Base-by-base conservation (phyloP, 1,140 invertebrate genomes). In the Bicyclus anynana region DNA sequence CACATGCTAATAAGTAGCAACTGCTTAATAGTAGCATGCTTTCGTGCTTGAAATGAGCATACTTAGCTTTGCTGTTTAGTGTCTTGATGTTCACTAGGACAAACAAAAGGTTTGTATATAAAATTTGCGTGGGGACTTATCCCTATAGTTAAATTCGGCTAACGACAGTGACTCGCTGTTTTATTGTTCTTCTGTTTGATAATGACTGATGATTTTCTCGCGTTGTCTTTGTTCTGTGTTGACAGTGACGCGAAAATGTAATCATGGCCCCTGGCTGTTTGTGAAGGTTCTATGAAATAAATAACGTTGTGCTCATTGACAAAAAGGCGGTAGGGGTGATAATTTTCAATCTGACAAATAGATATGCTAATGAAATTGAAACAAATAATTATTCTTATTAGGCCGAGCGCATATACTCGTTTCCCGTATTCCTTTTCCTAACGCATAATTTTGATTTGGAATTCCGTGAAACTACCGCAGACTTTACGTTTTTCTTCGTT, bases 171-270 rank as follows among this genome's bases (percentile, higher is more conserved):
- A 87, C 74, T 81, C 55, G 81, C 64, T 48, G 59, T 70, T 83
- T 77, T 72, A 84, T 87, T 85, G 80, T 85, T 84, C 78, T 72
- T 68, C 62, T 67, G 53, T 64, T 62, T 75, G 78, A 73, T 83
- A 81, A 81, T 85, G 80, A 81, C 69, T 74, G 80, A 83, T 81
- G 78, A 72, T 70, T 83, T 77, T 77, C 72, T 69, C 69, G 48
- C 57, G 74, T 65, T 78, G 78, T 85, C 84, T 87, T 87, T 85
- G 82, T 87, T 80, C 69, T 65, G 59, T 62, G 69, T 69, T 75
- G 77, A 79, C 76, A 76, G 63, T 77, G 78, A 80, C 79, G 71
- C 68, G 77, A 72, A 81, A 84, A 82, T 83, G 77, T 85, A 84
- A 87, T 84, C 79, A 79, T 67, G 59, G 63, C 65, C 59, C 59